These are phyloP conservation scores for human (Homo sapiens) DNA, from an alignment of 2,113 vertebrate genomes.

Conservation along the genomic window GRCh38 chr6:118565501-118566000, in stretches of 20 bases:
- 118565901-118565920: conserved; percentile 84
- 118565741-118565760: conserved; percentile 60
- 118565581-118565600: conserved; percentile 79
- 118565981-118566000: conserved; percentile 80
- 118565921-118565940: conserved; percentile 84
- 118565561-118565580: conserved; percentile 86
- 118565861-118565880: conserved; percentile 85
- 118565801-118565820: conserved; percentile 86
- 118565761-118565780: conserved; percentile 92
- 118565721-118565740: conserved; percentile 81
- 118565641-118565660: conserved; percentile 98
- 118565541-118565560: conserved; percentile 81
- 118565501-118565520: conserved; percentile 77
- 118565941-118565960: conserved; percentile 83
- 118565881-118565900: conserved; percentile 83
- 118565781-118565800: conserved; percentile 89
- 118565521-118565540: conserved; percentile 86
- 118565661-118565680: conserved; percentile 92
- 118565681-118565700: conserved; percentile 87
- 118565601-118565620: conserved; percentile 85
- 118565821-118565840: conserved; percentile 82
- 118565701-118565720: conserved; percentile 85
- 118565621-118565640: conserved; percentile 88
- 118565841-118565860: conserved; percentile 86
- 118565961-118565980: conserved; percentile 81